Conservation (phyloP, 2,113 vertebrate species). For the Fulmarus glacialis region DNA sequence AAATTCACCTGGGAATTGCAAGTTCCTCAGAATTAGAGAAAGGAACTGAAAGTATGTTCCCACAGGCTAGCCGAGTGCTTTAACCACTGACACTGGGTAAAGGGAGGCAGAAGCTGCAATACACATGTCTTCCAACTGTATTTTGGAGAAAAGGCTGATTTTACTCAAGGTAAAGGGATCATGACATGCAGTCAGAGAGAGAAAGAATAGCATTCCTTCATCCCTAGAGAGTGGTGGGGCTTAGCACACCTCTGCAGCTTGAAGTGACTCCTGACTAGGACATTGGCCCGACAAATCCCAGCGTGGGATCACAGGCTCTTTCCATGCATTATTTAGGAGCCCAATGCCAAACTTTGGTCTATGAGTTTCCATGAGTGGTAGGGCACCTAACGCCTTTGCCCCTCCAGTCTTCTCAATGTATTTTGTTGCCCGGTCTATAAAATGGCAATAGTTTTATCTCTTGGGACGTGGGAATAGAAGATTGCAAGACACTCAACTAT, state of each 20-base stretch:
- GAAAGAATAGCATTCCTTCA: background rate
- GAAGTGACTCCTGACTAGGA: background rate
- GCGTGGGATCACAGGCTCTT: accelerated
- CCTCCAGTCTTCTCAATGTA: background rate
- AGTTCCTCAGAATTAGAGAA: background rate
- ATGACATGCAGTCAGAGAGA: background rate
- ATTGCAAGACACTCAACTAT: background rate
- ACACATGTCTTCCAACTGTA: background rate
- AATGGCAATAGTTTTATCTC: background rate
- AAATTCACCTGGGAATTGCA: background rate
- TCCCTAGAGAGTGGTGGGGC: background rate
- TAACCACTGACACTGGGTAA: background rate
- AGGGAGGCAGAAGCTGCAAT: background rate
- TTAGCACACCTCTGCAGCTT: background rate
- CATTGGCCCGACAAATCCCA: background rate
- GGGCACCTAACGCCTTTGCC: background rate
- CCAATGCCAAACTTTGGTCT: background rate
- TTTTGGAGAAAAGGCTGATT: background rate
- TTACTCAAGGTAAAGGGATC: background rate
- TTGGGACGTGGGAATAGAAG: background rate
- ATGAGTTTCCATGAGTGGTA: background rate
- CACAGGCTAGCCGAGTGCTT: accelerated
- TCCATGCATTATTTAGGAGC: background rate
- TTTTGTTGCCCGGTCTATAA: background rate
- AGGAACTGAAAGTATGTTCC: background rate